phyloP scores from a whole-genome alignment of 1,140 invertebrate species.

The Tetranychus cinnabarinus region DNA sequence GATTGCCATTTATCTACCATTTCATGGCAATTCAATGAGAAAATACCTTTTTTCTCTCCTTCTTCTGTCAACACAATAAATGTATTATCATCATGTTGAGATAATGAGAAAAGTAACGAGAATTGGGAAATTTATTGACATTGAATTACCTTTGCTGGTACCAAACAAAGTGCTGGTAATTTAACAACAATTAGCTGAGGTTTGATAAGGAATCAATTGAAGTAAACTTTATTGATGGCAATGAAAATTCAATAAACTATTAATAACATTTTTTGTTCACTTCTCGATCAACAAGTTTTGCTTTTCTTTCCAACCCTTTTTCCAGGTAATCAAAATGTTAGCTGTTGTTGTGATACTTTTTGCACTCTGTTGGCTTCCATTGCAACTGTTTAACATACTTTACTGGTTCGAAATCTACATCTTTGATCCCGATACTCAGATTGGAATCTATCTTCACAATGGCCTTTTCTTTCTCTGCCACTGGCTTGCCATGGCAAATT shows the following conservation, averaged over 20 bases:
- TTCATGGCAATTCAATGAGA: not conserved
- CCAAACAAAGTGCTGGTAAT: not conserved
- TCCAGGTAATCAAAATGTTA: conserved; percentile 33
- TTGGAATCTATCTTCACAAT: conserved; percentile 16
- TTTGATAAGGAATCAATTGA: not conserved
- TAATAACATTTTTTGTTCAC: too few relatives aligned
- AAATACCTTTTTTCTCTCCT: not conserved
- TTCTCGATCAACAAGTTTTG: not conserved
- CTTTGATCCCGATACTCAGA: conserved; percentile 12
- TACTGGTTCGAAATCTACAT: conserved; percentile 16
- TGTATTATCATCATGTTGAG: too few relatives aligned
- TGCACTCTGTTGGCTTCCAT: conserved; percentile 31
- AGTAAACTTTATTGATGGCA: not conserved
- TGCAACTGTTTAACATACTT: conserved; percentile 22
- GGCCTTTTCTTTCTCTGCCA: conserved; percentile 25
- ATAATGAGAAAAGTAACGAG: too few relatives aligned
- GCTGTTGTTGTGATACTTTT: conserved; percentile 28
- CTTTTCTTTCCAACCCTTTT: not conserved
- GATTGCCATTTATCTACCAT: not conserved
- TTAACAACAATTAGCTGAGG: not conserved
- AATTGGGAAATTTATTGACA: too few relatives aligned
- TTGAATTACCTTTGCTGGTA: too few relatives aligned
- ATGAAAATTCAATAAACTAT: not conserved
- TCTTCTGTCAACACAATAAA: too few relatives aligned
- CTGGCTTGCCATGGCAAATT: conserved; percentile 32